Base-by-base conservation (phyloP, 2,888 invertebrate genomes). In the Calameuta pallipes region DNA sequence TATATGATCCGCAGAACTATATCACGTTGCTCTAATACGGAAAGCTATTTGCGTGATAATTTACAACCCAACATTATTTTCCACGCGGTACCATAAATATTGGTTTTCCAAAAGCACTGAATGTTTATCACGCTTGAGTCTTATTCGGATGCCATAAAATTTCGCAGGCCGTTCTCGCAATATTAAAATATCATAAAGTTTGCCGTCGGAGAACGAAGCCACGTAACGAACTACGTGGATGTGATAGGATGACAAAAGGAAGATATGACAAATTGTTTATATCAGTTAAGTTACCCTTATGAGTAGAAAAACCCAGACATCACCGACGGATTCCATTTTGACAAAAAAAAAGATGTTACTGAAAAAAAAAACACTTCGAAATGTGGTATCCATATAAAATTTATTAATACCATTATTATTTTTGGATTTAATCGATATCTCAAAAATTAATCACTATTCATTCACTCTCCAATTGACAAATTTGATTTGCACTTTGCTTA, bases 61-160 rank as follows among this genome's bases (percentile, higher is more conserved):
- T 85, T 83, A 82, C 81, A 80, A 78, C 76, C 78, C 79, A 35
- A 73, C 76, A 82, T 81, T 84, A 85, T 85, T 85, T 84, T 85
- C 82, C 76, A 78, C 78, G 80, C 79, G 73, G 77, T 75, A 76
- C 78, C 80, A 81, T 85, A 85, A 84, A 85, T 85, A 85, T 83
- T 80, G 83, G 82, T 82, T 84, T 81, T 75, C 81, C 74, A 73
- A 78, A 78, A 75, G 78, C 75, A 73, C 74, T 75, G 73, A 75
- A 79, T 78, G 80, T 82, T 83, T 82, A 84, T 83, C 80, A 79
- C 79, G 41, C 74, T 76, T 78, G 79, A 76, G 75, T 80, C 78
- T 80, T 82, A 80, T 82, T 84, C 75, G 80, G 75, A 68, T 69
- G n/a, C 75, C 77, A 80, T 82, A 77, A 82, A 82, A 80, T 77